A percentile compares a stretch with the other conserved stretches of the same genome.
Conservation (phyloP, 2,888 invertebrate genomes). For the Lumbricus terrestris region DNA sequence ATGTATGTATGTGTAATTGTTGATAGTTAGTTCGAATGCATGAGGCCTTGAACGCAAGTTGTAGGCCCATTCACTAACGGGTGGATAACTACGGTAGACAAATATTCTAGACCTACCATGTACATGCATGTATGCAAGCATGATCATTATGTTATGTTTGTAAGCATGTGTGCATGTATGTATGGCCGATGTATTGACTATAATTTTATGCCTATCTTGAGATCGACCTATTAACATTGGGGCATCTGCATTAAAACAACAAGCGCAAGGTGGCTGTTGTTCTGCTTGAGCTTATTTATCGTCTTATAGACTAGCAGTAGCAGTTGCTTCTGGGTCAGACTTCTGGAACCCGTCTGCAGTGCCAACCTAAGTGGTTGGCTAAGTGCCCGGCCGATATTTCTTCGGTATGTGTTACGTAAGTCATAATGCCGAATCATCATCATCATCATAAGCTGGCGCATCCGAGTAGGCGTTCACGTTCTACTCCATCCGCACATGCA, state of each 20-base stretch:
- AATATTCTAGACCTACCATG: too few species aligned
- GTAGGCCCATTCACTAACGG: too few species aligned
- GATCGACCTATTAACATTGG: not conserved
- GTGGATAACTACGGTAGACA: too few species aligned
- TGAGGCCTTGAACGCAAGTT: too few species aligned
- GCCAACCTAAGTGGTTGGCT: not conserved
- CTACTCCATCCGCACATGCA: not conserved
- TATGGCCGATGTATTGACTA: not conserved
- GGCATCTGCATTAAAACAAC: not conserved
- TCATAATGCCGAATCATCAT: not conserved
- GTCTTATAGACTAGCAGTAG: not conserved
- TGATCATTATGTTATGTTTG: not conserved
- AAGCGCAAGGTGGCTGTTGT: not conserved
- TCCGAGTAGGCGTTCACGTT: not conserved
- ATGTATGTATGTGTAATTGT: constrained; percentile 27
- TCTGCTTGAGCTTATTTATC: not conserved
- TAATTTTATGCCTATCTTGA: too few species aligned
- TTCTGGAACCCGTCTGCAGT: not conserved
- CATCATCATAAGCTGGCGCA: not conserved
- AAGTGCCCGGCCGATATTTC: not conserved
- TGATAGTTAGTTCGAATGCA: too few species aligned
- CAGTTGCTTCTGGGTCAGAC: not conserved
- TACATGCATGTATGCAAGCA: constrained; percentile 23
- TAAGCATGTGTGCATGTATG: not conserved
- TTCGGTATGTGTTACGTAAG: not conserved